A percentile compares a stretch with the other conserved stretches of the same genome.
Evolutionary conservation across 2,113 vertebrate genomes (phyloP).

Genomic region (Patagioenas fasciata): DNA sequence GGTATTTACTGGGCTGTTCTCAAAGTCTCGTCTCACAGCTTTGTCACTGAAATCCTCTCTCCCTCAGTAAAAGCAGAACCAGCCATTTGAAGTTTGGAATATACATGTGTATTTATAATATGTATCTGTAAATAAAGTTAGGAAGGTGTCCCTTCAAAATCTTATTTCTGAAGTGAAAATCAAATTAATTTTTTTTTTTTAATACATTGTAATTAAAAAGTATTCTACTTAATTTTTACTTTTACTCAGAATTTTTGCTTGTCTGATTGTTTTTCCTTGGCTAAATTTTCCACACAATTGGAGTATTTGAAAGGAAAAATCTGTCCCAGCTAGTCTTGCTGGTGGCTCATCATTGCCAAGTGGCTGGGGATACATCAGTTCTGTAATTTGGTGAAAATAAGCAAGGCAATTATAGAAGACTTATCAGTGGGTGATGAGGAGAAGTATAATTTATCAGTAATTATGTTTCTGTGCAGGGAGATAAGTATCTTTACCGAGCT

Average conservation of each 20-base stretch:
- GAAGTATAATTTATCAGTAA: neutral
- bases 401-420: neutral
- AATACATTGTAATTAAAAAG: neutral
- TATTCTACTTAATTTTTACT: neutral
- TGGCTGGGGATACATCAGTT: neutral
- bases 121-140: neutral
- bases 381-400: constrained; percentile 28
- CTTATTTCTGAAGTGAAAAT: neutral
- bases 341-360: neutral
- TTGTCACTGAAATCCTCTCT: neutral
- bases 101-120: neutral
- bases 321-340: neutral
- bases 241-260: neutral
- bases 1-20: neutral
- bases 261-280: neutral
- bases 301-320: neutral
- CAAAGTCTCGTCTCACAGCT: neutral
- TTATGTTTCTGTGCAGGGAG: neutral
- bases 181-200: neutral
- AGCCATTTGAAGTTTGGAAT: neutral
- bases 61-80: neutral
- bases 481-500: neutral
- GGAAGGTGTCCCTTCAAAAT: neutral
- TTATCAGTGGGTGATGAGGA: neutral
- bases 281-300: constrained; percentile 24